A percentile compares a stretch with the other conserved stretches of the same genome.
phyloP scores from a whole-genome alignment of 2,797 vertebrate species.

The Leptoclinus maculatus region DNA sequence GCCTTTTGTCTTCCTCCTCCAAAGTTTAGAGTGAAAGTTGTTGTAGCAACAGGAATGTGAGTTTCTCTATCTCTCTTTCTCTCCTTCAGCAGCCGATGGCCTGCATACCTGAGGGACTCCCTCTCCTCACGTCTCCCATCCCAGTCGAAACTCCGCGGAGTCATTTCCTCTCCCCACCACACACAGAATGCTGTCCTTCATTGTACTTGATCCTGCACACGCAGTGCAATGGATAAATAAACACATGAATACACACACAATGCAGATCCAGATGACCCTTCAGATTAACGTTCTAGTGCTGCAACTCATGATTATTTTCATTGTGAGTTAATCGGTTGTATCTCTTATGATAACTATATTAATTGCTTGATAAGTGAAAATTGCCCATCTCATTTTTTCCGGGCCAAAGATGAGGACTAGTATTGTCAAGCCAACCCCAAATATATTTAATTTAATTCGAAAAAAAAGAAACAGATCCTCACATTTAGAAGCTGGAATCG shows the following conservation, averaged over 20 bases:
- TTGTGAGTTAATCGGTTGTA: not conserved
- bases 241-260: not conserved
- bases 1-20: slow-evolving; percentile 37
- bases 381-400: not conserved
- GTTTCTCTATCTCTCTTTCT: slow-evolving; percentile 6
- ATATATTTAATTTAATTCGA: not conserved
- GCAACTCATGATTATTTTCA: not conserved
- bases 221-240: not conserved
- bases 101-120: slow-evolving; percentile 63
- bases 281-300: not conserved
- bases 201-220: not conserved
- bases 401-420: not conserved
- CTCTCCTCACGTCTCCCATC: slow-evolving; percentile 30
- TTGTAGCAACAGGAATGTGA: slow-evolving; percentile 42
- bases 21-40: slow-evolving; percentile 45
- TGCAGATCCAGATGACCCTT: not conserved
- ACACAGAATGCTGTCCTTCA: not conserved
- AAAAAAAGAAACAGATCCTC: not conserved
- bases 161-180: slow-evolving; percentile 10
- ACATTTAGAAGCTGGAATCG: not conserved
- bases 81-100: not conserved
- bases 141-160: slow-evolving; percentile 40
- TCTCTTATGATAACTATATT: not conserved
- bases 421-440: not conserved
- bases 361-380: not conserved